Conservation (phyloP, 2,113 vertebrate genomes). For the Xiphias gladius region DNA sequence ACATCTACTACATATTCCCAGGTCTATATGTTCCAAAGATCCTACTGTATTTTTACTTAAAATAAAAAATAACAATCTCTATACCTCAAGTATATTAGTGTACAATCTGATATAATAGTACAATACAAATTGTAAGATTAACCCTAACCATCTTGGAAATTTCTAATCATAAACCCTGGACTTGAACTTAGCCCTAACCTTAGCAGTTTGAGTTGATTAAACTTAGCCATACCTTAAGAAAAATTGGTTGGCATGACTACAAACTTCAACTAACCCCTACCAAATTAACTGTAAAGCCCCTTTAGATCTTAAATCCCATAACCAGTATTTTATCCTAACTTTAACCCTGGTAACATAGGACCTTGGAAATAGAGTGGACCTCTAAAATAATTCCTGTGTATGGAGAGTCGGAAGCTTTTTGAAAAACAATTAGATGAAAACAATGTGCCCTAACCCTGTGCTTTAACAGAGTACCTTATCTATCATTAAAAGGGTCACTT, state of each 20-base stretch:
- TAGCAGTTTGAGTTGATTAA: neutral
- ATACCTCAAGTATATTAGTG: neutral
- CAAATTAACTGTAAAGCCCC: neutral
- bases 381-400: neutral
- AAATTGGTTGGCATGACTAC: neutral
- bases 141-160: neutral
- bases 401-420: neutral
- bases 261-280: neutral
- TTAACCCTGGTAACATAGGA: neutral
- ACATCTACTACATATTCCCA: neutral
- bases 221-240: neutral
- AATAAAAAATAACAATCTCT: neutral
- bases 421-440: neutral
- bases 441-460: neutral
- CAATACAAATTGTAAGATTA: neutral
- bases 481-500: conserved; percentile 1
- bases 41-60: neutral
- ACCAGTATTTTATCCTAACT: neutral
- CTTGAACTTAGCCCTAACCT: neutral
- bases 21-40: neutral
- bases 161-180: neutral
- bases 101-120: neutral
- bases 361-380: neutral
- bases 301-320: neutral
- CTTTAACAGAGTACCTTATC: neutral